Percentiles rank a stretch among this genome's conserved stretches.
Conservation (phyloP, 92 coral and sea anemone genomes). For the Porites lobata region DNA sequence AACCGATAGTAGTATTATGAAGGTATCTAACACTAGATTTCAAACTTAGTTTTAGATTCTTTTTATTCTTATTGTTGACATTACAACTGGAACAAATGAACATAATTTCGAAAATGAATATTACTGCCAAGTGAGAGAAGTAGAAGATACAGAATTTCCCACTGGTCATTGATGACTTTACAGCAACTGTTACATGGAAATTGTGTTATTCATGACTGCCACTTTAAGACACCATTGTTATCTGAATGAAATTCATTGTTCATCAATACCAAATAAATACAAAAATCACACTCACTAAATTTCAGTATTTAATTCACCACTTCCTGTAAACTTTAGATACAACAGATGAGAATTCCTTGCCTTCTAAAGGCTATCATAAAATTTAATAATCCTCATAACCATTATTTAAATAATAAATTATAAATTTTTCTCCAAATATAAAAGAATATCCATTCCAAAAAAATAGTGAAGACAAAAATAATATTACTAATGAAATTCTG, state of each 20-base stretch:
- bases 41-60: neutral
- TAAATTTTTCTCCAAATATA: neutral
- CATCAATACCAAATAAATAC: neutral
- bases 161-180: neutral
- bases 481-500: neutral
- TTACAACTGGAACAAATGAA: too few relatives aligned
- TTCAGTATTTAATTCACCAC: slow-evolving; percentile 15
- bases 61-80: neutral
- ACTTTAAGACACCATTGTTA: neutral
- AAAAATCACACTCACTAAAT: slow-evolving; percentile 17
- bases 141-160: neutral
- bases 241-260: neutral
- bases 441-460: neutral
- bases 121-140: neutral
- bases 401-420: neutral
- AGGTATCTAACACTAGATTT: neutral
- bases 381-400: neutral
- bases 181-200: neutral
- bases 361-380: slow-evolving; percentile 25
- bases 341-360: slow-evolving; percentile 15
- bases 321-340: slow-evolving; percentile 17
- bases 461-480: neutral
- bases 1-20: neutral
- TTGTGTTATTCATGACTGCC: neutral
- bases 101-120: too few relatives aligned